phyloP scores from a whole-genome alignment of 1,140 invertebrate genomes.

The Helicoverpa zea region DNA sequence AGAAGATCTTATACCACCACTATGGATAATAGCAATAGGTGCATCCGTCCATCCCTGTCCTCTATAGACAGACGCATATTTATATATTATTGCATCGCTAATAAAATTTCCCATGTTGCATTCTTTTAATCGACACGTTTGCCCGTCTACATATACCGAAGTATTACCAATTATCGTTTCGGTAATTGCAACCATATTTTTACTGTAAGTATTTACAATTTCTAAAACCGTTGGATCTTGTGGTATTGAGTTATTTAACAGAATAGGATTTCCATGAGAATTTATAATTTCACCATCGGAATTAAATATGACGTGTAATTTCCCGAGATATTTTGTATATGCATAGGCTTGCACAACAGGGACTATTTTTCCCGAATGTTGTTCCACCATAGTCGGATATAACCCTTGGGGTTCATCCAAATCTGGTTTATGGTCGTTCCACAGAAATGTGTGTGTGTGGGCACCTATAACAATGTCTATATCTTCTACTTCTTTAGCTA shows the following conservation, averaged over 20 bases:
- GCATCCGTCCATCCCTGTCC: conserved; percentile 91
- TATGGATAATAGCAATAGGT: conserved; percentile 91
- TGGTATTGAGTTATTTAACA: conserved; percentile 89
- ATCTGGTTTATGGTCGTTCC: conserved; percentile 90
- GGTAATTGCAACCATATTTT: conserved; percentile 87
- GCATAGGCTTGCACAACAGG: conserved; percentile 97
- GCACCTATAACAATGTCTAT: conserved; percentile 96
- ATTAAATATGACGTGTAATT: conserved; percentile 92
- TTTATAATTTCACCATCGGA: conserved; percentile 90
- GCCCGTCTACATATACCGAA: conserved; percentile 89
- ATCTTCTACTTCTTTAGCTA: conserved; percentile 92
- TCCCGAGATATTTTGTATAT: conserved; percentile 96
- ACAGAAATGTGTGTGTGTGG: conserved; percentile 96
- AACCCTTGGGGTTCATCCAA: conserved; percentile 89
- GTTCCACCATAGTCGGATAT: conserved; percentile 93
- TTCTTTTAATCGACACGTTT: conserved; percentile 90
- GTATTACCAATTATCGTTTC: conserved; percentile 89
- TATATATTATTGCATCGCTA: conserved; percentile 89
- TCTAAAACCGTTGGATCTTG: conserved; percentile 90
- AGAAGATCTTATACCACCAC: conserved; percentile 90
- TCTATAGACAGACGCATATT: conserved; percentile 71
- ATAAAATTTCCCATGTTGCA: conserved; percentile 96
- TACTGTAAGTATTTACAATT: conserved; percentile 88
- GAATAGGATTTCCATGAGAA: conserved; percentile 92
- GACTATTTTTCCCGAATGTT: conserved; percentile 90